Percentiles rank a stretch among this genome's conserved stretches.
These are phyloP conservation scores for Drosophila tristis DNA, from an alignment of 1,140 invertebrate genomes.

Conservation along the genomic window DNA sequence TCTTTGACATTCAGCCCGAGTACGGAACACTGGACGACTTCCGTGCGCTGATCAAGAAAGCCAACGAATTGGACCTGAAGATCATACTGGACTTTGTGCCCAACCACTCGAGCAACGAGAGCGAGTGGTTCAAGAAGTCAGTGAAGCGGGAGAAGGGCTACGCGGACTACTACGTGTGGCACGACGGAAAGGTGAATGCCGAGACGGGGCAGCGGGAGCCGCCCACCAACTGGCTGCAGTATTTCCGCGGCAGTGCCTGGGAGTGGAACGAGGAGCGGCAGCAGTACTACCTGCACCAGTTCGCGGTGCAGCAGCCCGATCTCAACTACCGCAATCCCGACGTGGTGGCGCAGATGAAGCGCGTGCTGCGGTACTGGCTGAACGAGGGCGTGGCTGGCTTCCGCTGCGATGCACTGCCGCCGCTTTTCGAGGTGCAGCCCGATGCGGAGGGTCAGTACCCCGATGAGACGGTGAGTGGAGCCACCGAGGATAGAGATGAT, in stretches of 20 bases:
- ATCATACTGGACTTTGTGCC: conserved; percentile 85
- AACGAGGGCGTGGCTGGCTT: conserved; percentile 91
- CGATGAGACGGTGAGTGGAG: conserved; percentile 86
- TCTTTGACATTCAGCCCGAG: conserved; percentile 88
- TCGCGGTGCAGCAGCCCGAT: conserved; percentile 88
- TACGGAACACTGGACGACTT: conserved; percentile 91
- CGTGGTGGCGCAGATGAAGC: conserved; percentile 88
- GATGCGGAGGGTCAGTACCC: conserved; percentile 84
- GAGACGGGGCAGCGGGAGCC: conserved; percentile 71
- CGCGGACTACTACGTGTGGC: conserved; percentile 90
- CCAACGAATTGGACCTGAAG: conserved; percentile 84
- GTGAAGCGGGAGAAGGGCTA: conserved; percentile 85
- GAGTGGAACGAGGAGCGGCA: conserved; percentile 86
- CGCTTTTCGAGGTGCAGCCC: conserved; percentile 86
- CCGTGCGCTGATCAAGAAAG: conserved; percentile 87
- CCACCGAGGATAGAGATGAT: conserved; percentile 84
- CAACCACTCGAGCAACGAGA: conserved; percentile 90
- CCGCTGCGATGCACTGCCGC: conserved; percentile 87
- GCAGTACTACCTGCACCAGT: conserved; percentile 89
- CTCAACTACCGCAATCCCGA: conserved; percentile 88
- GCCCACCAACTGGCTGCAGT: conserved; percentile 89
- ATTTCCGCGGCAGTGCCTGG: conserved; percentile 88
- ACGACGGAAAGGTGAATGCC: conserved; percentile 84
- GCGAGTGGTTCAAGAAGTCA: conserved; percentile 89
- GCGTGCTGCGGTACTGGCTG: conserved; percentile 90